Conservation (phyloP, 2,113 vertebrate genomes). For the Erpornis zantholeuca region DNA sequence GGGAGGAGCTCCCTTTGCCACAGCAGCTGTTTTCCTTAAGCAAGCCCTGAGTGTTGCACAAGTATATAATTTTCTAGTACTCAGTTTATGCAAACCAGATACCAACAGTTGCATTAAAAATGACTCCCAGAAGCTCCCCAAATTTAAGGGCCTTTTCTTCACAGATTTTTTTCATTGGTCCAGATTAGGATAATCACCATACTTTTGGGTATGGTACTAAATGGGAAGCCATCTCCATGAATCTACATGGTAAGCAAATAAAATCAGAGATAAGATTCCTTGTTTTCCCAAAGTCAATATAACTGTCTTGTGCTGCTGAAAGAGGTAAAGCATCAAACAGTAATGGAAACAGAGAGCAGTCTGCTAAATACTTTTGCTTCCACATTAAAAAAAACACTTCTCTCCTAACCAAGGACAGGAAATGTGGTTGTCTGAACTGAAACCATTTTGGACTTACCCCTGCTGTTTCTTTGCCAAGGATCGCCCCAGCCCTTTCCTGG, state of each 20-base stretch:
- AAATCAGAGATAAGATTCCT: neutral
- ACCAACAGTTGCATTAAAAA: neutral
- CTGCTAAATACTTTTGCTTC: slow-evolving; percentile 1
- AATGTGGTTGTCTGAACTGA: neutral
- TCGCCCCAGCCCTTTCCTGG: slow-evolving; percentile 58
- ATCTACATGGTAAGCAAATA: neutral
- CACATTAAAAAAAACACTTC: neutral
- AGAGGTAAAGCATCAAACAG: neutral
- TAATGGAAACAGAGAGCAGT: neutral
- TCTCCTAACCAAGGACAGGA: neutral
- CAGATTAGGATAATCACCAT: neutral
- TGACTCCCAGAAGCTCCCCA: neutral
- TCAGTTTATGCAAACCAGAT: neutral
- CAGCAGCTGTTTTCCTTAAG: neutral
- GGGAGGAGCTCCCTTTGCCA: neutral
- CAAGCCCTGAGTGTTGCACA: neutral
- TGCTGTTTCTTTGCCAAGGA: slow-evolving; percentile 76
- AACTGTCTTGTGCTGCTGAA: neutral
- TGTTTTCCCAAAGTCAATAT: neutral
- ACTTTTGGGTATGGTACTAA: neutral
- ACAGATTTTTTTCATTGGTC: neutral
- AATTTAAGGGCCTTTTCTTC: neutral
- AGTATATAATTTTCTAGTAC: neutral
- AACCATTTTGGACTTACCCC: slow-evolving; percentile 79
- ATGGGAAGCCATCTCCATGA: neutral